Base-by-base conservation (phyloP, 1,140 invertebrate species). In the Asobara japonica region DNA sequence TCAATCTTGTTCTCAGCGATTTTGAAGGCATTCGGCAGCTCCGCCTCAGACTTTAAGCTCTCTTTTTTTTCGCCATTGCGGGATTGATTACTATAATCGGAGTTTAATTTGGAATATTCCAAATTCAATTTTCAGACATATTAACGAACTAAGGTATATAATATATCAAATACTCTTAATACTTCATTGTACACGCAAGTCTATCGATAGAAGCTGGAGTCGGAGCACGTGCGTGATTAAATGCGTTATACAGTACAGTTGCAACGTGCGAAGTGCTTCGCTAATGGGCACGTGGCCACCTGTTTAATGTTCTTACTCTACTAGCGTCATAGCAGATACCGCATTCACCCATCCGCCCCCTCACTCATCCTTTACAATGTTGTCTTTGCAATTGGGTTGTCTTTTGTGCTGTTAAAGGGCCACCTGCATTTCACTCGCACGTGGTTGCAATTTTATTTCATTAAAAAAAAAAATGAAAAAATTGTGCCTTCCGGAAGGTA, bases 251-350 rank as follows among this genome's bases (percentile, higher is more conserved):
- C 29, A 31, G 69, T 61, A 45, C 69, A 25, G 48, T 64, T 64
- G 69, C 69, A 71, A 71, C 60, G 48, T 71, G 69, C 69, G 33
- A 71, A 71, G 69, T 71, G 69, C 69, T 45, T 71, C 41, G 38
- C 69, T 71, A 71, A 71, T 71, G 69, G 69, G 69, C 56, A 36
- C 60, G 61, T 71, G 69, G 69, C 69, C 69, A 71, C 69, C 69
- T 71, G 69, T 71, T 71, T 71, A 71, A 71, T 71, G 60, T 48
- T 38, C 62, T 27, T 69, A 41, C 60, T 64, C 62, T 64, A 16
- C 60, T 29, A 62, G 62, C 69, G 36, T 71, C 62, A 71, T 64
- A 65, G 38, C 16, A 68, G 27, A 56, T 30, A 31, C 66, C 27
- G 64, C 38, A 31, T 68, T 68, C 45, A 20, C 20, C 38, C 18